phyloP scores from a whole-genome alignment of 2,888 invertebrate species.

The Acrocyrtus sp. region DNA sequence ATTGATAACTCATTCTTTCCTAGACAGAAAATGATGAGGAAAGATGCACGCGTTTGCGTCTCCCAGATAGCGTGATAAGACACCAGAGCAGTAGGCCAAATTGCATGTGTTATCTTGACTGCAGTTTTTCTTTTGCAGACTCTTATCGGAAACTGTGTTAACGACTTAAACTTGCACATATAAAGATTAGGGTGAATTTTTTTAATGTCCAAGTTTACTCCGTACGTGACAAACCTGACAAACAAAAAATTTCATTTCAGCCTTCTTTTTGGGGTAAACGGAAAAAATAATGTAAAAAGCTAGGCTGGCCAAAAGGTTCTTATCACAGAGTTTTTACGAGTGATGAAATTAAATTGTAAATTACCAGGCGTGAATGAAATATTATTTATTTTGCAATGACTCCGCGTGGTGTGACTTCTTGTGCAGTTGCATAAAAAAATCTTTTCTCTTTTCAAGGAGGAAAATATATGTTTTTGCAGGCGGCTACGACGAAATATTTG shows the following conservation, averaged over 20 bases:
- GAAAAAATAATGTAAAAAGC: conserved; percentile 11
- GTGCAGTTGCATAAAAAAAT: conserved; percentile 5
- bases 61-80: not conserved
- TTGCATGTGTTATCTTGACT: not conserved
- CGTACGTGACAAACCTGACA: conserved; percentile 45
- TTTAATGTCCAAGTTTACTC: not conserved
- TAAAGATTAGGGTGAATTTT: not conserved
- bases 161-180: not conserved
- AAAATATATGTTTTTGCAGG: no score
- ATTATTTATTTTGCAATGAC: conserved; percentile 8
- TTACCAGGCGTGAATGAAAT: conserved; percentile 30
- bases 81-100: not conserved
- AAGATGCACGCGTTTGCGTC: conserved; percentile 33
- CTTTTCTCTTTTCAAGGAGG: conserved; percentile 22
- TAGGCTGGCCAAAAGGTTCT: conserved; percentile 11
- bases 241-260: conserved; percentile 20
- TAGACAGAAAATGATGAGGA: not conserved
- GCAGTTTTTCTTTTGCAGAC: not conserved
- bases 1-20: conserved; percentile 7
- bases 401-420: not conserved
- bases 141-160: not conserved
- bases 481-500: no score
- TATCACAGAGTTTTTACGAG: conserved; percentile 46
- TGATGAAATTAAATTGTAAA: conserved; percentile 28
- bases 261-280: conserved; percentile 2